Evolutionary conservation across 2,888 invertebrate genomes (phyloP).

Genomic region (Eupithecia vulgata): DNA sequence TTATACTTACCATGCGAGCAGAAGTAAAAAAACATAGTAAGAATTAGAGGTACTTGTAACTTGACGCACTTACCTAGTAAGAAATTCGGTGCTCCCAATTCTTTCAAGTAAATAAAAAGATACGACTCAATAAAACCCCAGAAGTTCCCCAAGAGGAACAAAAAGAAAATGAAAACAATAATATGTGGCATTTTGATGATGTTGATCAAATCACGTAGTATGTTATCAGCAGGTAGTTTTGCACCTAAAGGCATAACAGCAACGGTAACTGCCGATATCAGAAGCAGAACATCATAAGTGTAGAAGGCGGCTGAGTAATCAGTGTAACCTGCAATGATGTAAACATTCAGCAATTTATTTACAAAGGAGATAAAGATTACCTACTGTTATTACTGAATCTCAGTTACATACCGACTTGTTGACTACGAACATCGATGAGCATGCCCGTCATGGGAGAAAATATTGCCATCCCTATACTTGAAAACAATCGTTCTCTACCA

Average conservation of each 20-base stretch:
- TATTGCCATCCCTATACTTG: constrained; percentile 92
- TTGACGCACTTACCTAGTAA: constrained; percentile 85
- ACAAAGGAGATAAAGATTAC: constrained; percentile 74
- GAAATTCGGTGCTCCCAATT: constrained; percentile 92
- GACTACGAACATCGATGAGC: constrained; percentile 89
- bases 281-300: constrained; percentile 89
- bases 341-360: constrained; percentile 63
- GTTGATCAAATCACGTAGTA: constrained; percentile 89
- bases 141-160: constrained; percentile 92
- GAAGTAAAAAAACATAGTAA: constrained; percentile 2
- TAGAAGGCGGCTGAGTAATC: constrained; percentile 96
- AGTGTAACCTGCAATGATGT: constrained; percentile 85
- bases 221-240: constrained; percentile 90
- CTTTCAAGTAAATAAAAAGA: constrained; percentile 92
- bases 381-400: constrained; percentile 49
- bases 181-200: constrained; percentile 91
- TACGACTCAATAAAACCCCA: constrained; percentile 96
- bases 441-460: constrained; percentile 92
- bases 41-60: neutral
- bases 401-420: constrained; percentile 79
- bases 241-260: constrained; percentile 91
- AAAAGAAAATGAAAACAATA: constrained; percentile 90
- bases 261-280: constrained; percentile 89
- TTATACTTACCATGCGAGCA: neutral
- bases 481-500: constrained; percentile 91